These are phyloP conservation scores for Enteromius unitaeniatus DNA, from an alignment of 2,797 vertebrate species.

Conservation along the genomic window DNA sequence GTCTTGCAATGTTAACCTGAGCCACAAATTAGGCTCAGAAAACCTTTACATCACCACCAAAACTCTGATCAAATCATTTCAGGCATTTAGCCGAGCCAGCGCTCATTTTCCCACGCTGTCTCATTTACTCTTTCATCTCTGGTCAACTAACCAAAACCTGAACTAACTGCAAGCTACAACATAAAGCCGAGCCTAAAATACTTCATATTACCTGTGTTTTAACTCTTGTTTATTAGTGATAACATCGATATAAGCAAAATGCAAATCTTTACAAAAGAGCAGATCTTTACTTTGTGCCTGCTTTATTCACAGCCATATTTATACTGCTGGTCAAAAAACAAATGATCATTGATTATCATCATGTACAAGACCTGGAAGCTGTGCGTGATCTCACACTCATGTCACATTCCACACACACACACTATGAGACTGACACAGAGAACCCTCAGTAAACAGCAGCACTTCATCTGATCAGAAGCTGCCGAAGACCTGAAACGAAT, in stretches of 20 bases:
- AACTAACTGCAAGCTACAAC: background rate
- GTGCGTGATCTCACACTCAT: background rate
- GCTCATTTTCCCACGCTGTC: background rate
- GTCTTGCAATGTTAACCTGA: conserved; percentile 41
- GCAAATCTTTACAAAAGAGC: background rate
- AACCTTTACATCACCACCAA: background rate
- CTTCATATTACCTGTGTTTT: background rate
- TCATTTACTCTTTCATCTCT: background rate
- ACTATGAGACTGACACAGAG: background rate
- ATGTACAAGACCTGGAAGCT: background rate
- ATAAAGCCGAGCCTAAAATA: background rate
- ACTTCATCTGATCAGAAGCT: background rate
- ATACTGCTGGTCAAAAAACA: background rate
- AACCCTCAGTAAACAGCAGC: background rate
- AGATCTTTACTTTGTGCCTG: background rate
- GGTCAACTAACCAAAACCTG: background rate
- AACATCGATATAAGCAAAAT: background rate
- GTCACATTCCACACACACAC: conserved; percentile 30
- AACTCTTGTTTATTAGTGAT: background rate
- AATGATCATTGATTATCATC: background rate
- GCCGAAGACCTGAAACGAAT: background rate
- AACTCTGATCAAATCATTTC: background rate
- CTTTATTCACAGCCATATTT: background rate
- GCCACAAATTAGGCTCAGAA: background rate
- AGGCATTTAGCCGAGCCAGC: background rate